Base-by-base conservation (phyloP, 2,888 invertebrate genomes). In the Buathra laborator region DNA sequence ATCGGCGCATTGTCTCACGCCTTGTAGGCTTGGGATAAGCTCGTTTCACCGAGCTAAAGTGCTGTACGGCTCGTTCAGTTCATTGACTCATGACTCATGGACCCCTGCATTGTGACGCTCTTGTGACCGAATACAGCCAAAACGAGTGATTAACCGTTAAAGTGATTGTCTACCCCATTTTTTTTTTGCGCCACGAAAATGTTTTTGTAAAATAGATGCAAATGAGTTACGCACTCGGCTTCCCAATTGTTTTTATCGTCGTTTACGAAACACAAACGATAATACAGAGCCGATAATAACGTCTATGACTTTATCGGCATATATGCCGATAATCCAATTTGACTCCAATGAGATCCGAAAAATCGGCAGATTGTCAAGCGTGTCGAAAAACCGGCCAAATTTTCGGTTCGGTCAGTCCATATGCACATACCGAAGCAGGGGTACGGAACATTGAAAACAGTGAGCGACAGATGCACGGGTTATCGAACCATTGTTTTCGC, bases 401-500 rank as follows among this genome's bases (percentile, higher is more conserved):
- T 48, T n/a, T 48, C 48, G n/a, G 4, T 12, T 48, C 48, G 48
- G 48, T 48, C 48, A 48, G 48, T 56, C 44, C 29, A 43, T 74
- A 56, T 62, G 44, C 10, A 56, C 44, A 74, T 56, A 24, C 43
- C 71, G 66, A 53, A 71, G 71, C 56, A 64, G 37, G 46, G n/a
- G 48, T 48, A 48, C 70, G 12, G 79, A 83, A 80, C 48, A 64
- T 4, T 7, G 67, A 67, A 51, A 48, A 67, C 37, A 53, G 80
- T 75, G 87, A 84, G 86, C 87, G 87, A 88, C 90, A 90, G 90
- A 91, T 91, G 91, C 90, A 85, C 81, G 80, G 78, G 85, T 87
- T 87, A 89, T 89, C 87, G 88, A 86, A 67, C 87, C 86, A 88
- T 90, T 90, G 89, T 90, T 91, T 88, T 86, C 88, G 72, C 51